Evolutionary conservation across 2,797 vertebrate species (phyloP).

Genomic region (Antennarius maculatus): DNA sequence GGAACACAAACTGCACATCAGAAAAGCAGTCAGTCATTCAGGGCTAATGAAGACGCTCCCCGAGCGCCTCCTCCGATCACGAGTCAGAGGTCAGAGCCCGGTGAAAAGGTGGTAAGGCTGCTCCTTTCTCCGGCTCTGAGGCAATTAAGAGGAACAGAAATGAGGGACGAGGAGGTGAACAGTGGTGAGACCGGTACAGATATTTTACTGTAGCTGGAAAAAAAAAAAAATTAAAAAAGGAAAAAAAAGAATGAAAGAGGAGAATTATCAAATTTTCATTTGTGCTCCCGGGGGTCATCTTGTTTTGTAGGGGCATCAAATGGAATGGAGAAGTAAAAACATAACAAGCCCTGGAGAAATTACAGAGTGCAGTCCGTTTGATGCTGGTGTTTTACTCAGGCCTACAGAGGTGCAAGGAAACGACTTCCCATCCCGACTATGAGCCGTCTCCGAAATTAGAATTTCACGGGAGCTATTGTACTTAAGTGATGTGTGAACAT

Average conservation of each 20-base stretch:
- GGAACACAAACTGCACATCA: conserved; percentile 80
- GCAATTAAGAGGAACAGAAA: conserved; percentile 80
- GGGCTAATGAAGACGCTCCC: conserved; percentile 85
- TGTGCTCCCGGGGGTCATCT: conserved; percentile 90
- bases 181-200: conserved; percentile 78
- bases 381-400: conserved; percentile 92
- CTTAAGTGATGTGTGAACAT: conserved; percentile 63
- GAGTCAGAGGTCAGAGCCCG: conserved; percentile 84
- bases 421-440: conserved; percentile 81
- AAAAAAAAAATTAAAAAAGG: conserved; percentile 28
- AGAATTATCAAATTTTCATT: conserved; percentile 89
- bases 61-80: conserved; percentile 60
- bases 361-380: conserved; percentile 87
- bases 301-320: conserved; percentile 98
- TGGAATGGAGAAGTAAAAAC: conserved; percentile 91
- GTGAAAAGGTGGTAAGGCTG: conserved; percentile 67
- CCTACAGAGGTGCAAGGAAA: conserved; percentile 83
- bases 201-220: conserved; percentile 82
- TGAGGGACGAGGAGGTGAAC: conserved; percentile 71
- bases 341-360: conserved; percentile 90
- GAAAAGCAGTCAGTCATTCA: conserved; percentile 84
- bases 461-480: conserved; percentile 69
- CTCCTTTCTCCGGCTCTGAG: conserved; percentile 46
- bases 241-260: conserved; percentile 13
- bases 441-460: conserved; percentile 71